Percentiles rank a stretch among this genome's conserved stretches.
These are phyloP conservation scores for Rhopalosiphum nymphaeae DNA, from an alignment of 2,888 invertebrate species.

Conservation along the genomic window DNA sequence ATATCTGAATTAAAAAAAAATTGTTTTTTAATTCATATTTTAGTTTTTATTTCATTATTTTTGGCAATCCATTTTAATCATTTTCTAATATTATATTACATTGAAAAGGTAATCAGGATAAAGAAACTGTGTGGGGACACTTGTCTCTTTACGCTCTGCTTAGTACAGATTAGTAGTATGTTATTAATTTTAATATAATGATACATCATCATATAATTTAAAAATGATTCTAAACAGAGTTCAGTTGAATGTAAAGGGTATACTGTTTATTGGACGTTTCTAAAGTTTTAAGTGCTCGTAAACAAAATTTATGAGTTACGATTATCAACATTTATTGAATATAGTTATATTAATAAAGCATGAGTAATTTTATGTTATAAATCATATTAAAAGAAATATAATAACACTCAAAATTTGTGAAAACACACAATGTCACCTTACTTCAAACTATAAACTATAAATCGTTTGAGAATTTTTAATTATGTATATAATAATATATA, in stretches of 20 bases:
- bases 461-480: neutral
- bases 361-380: neutral
- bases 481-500: neutral
- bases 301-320: neutral
- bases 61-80: neutral
- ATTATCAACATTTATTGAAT: constrained; percentile 17
- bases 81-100: neutral
- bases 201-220: neutral
- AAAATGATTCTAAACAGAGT: neutral
- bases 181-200: neutral
- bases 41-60: neutral
- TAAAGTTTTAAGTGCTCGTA: constrained; percentile 4
- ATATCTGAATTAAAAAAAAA: neutral
- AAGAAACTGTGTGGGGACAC: neutral
- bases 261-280: neutral
- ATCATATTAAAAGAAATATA: neutral
- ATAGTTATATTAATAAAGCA: neutral
- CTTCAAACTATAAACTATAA: neutral
- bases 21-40: neutral
- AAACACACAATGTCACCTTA: neutral
- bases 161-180: neutral
- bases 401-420: neutral
- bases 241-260: neutral
- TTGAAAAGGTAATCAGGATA: neutral
- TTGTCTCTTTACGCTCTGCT: neutral